Percentiles rank a stretch among this genome's conserved stretches.
Conservation (phyloP, 2,888 invertebrate species). For the Agrochola lychnidis region DNA sequence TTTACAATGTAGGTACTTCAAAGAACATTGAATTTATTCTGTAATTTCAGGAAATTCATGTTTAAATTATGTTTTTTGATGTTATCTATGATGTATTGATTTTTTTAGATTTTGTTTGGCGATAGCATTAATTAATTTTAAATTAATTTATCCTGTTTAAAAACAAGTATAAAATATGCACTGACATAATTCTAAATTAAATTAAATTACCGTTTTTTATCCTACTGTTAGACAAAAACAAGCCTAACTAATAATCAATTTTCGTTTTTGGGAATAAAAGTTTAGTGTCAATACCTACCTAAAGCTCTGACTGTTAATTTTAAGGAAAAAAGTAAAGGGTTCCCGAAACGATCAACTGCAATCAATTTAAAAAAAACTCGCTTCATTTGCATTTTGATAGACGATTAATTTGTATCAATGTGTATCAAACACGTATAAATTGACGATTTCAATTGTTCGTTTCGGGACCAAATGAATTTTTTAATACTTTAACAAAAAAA, state of each 20-base stretch:
- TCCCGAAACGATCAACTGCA: too few species aligned
- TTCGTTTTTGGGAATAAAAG: too few species aligned
- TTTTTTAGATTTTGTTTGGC: not conserved
- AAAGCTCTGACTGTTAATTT: too few species aligned
- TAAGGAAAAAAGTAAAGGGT: too few species aligned
- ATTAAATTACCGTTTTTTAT: not conserved
- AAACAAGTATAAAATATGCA: not conserved
- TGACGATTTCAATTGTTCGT: not conserved
- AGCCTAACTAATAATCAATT: not conserved
- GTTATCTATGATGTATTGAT: not conserved
- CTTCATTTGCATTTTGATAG: not conserved
- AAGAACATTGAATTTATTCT: constrained; percentile 26
- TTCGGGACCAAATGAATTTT: not conserved
- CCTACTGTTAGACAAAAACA: not conserved
- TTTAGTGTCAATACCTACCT: too few species aligned
- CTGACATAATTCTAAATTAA: not conserved
- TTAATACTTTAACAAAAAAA: too few species aligned
- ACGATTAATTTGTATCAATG: not conserved
- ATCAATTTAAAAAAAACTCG: too few species aligned
- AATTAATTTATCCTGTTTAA: not conserved
- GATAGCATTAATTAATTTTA: not conserved
- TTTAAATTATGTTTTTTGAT: constrained; percentile 2
- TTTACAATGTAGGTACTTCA: constrained; percentile 28
- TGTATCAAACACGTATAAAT: not conserved
- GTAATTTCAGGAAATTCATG: constrained; percentile 7